These are phyloP conservation scores for Halyomorpha halys DNA, from an alignment of 1,140 invertebrate genomes.

Conservation along the genomic window DNA sequence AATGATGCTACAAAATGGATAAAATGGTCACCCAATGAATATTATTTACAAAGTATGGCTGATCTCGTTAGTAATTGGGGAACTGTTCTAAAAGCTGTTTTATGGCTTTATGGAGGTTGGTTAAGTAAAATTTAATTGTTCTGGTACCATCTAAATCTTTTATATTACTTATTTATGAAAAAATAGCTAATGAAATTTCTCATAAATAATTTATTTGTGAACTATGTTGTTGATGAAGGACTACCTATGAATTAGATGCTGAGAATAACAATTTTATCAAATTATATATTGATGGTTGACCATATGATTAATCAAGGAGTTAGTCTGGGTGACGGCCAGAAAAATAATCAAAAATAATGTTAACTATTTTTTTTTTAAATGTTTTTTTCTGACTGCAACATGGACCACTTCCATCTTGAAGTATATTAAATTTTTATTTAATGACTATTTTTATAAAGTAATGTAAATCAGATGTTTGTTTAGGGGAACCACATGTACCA, in stretches of 20 bases:
- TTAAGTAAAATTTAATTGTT: conserved; percentile 6
- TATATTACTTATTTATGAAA: too few species aligned
- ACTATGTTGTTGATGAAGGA: neutral
- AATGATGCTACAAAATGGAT: conserved; percentile 41
- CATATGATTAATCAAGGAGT: too few species aligned
- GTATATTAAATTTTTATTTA: neutral
- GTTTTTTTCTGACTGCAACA: too few species aligned
- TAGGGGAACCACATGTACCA: conserved; percentile 43
- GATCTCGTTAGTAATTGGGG: conserved; percentile 40
- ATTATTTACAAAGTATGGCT: conserved; percentile 45
- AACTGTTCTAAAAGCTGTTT: conserved; percentile 38
- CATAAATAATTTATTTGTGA: too few species aligned
- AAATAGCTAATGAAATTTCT: too few species aligned
- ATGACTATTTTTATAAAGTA: neutral
- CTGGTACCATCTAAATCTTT: neutral
- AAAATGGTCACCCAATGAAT: conserved; percentile 45
- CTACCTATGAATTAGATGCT: neutral
- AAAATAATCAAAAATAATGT: too few species aligned
- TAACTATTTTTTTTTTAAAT: too few species aligned
- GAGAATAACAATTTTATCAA: neutral
- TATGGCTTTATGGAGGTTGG: conserved; percentile 37
- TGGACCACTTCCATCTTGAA: too few species aligned
- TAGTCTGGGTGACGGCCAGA: too few species aligned
- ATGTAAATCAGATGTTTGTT: conserved; percentile 26
- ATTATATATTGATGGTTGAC: too few species aligned